These are phyloP conservation scores for Notothenia rossii DNA, from an alignment of 2,113 vertebrate species.

Conservation along the genomic window DNA sequence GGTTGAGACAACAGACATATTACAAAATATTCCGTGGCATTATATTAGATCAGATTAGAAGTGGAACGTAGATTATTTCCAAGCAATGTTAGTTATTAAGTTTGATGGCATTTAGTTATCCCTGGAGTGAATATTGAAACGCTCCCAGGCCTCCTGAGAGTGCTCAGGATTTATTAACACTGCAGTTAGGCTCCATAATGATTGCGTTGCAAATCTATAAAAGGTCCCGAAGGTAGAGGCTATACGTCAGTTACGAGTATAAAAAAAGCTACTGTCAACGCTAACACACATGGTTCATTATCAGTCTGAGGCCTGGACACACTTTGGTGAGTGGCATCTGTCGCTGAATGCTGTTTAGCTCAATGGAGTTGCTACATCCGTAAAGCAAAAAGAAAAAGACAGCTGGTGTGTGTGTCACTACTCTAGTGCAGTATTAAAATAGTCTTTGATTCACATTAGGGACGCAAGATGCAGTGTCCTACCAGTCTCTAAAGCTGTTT, in stretches of 20 bases:
- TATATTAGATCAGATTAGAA: background rate
- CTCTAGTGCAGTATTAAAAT: background rate
- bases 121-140: slow-evolving; percentile 11
- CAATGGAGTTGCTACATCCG: background rate
- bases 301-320: slow-evolving; percentile 3
- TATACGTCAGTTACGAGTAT: background rate
- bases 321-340: slow-evolving; percentile 25
- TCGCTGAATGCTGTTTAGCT: slow-evolving; percentile 15
- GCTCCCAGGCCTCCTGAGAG: background rate
- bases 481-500: background rate
- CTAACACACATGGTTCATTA: slow-evolving; percentile 1
- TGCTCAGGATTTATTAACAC: background rate
- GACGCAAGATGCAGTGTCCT: background rate
- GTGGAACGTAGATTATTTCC: background rate
- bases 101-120: slow-evolving; percentile 11
- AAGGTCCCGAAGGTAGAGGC: background rate
- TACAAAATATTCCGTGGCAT: slow-evolving; percentile 1
- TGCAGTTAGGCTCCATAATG: background rate
- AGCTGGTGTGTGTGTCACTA: background rate
- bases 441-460: background rate
- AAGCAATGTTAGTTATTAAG: background rate
- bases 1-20: slow-evolving; percentile 11
- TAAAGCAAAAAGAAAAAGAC: background rate
- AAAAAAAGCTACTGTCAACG: slow-evolving; percentile 14
- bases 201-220: background rate